These are phyloP conservation scores for Diarsia brunnea DNA, from an alignment of 2,888 invertebrate genomes.

Conservation along the genomic window DNA sequence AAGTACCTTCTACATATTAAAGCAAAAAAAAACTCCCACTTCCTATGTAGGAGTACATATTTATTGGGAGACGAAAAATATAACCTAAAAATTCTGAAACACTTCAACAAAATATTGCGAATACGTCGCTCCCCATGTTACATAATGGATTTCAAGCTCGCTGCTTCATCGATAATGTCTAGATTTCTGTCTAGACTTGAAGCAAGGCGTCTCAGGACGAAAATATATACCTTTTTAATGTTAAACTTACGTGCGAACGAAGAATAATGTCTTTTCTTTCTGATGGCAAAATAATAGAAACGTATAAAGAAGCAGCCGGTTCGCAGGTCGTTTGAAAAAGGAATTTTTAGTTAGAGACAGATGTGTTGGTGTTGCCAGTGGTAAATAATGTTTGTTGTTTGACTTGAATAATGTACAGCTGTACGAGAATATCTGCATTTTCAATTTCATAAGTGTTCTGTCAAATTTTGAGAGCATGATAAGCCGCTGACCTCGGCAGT, in stretches of 20 bases:
- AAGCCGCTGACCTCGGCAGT: too few species aligned
- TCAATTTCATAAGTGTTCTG: too few species aligned
- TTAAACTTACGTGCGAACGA: conserved; percentile 32
- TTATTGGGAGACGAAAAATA: neutral
- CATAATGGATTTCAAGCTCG: conserved; percentile 3
- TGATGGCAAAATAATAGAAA: conserved; percentile 21
- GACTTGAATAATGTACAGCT: neutral
- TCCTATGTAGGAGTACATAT: neutral
- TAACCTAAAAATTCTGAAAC: neutral
- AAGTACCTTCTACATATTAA: too few species aligned
- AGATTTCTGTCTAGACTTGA: conserved; percentile 22
- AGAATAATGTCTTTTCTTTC: conserved; percentile 35
- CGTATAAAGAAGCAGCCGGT: neutral
- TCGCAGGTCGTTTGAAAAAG: conserved; percentile 4
- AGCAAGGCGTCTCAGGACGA: conserved; percentile 12
- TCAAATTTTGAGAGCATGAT: too few species aligned
- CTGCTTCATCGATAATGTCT: conserved; percentile 38
- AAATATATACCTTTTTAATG: conserved; percentile 42
- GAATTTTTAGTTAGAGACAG: neutral
- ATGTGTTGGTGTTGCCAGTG: neutral
- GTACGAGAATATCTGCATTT: neutral
- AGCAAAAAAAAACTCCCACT: neutral
- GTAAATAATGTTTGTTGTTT: neutral
- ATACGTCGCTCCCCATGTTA: neutral
- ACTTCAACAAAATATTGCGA: neutral